These are phyloP conservation scores for Leptinotarsa lineolata DNA, from an alignment of 1,140 invertebrate genomes.

Conservation along the genomic window DNA sequence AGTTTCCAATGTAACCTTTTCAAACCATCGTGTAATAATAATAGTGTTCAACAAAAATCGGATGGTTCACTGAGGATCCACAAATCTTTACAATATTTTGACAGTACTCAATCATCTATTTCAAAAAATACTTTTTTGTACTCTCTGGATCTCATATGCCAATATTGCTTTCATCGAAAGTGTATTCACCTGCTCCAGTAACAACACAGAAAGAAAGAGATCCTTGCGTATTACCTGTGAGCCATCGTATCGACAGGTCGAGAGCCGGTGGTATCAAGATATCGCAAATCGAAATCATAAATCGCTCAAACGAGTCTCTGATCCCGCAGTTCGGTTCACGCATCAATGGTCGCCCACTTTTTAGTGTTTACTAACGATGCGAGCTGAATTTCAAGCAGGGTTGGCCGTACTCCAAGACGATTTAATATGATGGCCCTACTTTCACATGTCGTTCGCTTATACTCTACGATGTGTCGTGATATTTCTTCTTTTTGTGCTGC, in stretches of 20 bases:
- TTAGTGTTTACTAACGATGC: slow-evolving; percentile 46
- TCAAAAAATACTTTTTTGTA: too few species aligned
- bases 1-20: too few species aligned
- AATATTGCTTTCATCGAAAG: not conserved
- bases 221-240: not conserved
- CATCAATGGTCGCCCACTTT: slow-evolving; percentile 51
- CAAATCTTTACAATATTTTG: too few species aligned
- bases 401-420: not conserved
- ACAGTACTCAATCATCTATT: too few species aligned
- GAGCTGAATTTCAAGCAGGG: slow-evolving; percentile 37
- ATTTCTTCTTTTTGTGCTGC: not conserved
- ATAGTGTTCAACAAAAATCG: too few species aligned
- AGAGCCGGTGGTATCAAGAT: slow-evolving; percentile 44
- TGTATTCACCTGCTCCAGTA: not conserved
- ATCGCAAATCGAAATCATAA: slow-evolving; percentile 51
- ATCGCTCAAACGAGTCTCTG: slow-evolving; percentile 50
- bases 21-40: too few species aligned
- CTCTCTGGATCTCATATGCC: too few species aligned
- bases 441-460: not conserved
- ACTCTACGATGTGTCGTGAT: not conserved
- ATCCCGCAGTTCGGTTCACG: slow-evolving; percentile 51
- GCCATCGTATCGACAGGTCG: not conserved
- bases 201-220: not conserved
- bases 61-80: too few species aligned
- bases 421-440: slow-evolving; percentile 1